Evolutionary conservation across 2,888 invertebrate genomes (phyloP).

Genomic region (Paralinhomoeus sp.): DNA sequence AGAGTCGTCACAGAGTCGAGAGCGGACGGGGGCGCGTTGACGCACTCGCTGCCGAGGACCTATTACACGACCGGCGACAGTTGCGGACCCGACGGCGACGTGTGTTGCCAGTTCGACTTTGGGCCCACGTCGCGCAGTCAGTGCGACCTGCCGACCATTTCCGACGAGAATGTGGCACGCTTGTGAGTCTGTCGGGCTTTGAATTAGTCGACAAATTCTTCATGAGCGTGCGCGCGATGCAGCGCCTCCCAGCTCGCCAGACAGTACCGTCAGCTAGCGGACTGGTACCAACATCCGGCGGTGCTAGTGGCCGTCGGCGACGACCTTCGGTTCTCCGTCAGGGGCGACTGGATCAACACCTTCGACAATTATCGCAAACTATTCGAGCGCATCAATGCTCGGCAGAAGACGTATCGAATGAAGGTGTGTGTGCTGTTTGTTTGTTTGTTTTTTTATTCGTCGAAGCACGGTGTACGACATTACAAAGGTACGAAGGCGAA

Average conservation of each 20-base stretch:
- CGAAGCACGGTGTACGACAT: no score
- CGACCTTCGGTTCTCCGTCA: constrained; percentile 74
- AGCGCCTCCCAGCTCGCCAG: constrained; percentile 6
- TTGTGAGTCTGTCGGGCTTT: no score
- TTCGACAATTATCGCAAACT: constrained; percentile 66
- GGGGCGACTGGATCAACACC: constrained; percentile 77
- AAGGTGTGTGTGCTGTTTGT: constrained; percentile 2
- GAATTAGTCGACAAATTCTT: not conserved
- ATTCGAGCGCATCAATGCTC: constrained; percentile 56
- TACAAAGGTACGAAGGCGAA: constrained; percentile 3
- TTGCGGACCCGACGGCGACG: constrained; percentile 73
- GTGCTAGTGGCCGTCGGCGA: constrained; percentile 80
- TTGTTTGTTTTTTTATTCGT: not conserved
- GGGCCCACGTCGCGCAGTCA: constrained; percentile 3
- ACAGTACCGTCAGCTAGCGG: constrained; percentile 8
- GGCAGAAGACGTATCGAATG: constrained; percentile 6
- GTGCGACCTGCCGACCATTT: no score
- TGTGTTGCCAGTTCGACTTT: constrained; percentile 32
- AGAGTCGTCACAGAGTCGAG: not conserved
- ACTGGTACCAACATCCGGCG: constrained; percentile 4
- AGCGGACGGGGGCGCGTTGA: constrained; percentile 10
- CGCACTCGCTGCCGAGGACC: constrained; percentile 77
- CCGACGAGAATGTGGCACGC: no score
- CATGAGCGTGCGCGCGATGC: constrained; percentile 2
- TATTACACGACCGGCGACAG: constrained; percentile 86